Evolutionary conservation across 2,888 invertebrate genomes (phyloP), one percentile per base, ranked within the genome.

Genomic region (Lochmaea capreae): DNA sequence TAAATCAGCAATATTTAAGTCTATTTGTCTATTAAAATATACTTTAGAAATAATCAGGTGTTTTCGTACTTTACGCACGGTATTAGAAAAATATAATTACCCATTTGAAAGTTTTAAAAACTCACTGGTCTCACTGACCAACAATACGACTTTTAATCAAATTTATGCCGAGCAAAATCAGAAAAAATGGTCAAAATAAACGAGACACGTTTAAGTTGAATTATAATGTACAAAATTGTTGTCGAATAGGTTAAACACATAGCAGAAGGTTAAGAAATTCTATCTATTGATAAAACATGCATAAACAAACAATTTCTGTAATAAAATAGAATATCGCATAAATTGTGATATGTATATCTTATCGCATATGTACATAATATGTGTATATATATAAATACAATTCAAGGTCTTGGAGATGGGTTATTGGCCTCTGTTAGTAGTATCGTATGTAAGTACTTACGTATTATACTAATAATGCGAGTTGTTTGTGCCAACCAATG

Each of bases 341-440:
- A 26, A 49, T 58, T 58, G 22, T 58, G 26, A 26, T 58, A 58
- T n/a, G n/a, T n/a, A n/a, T 22, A 26, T 58, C 58, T 58, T 26
- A 58, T 58, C 58, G 58, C 58, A 58, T 58, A 58, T 58, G 58
- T 26, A 58, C 58, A 58, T 58, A 58, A 22, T 58, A 26, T 58
- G 58, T 58, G 12, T 58, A 26, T 58, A 58, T 12, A 22, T 58
- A 26, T 26, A 61, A 61, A 61, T 33, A 61, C n/a, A 61, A 39
- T 33, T 33, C 61, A 61, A 61, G 61, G 61, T 61, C 61, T 61
- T 39, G 39, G 16, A 61, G 61, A 61, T 61, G 39, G 61, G 61
- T 61, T 42, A 61, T 61, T 61, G 61, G 61, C 61, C 61, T 39
- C 61, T 39, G 33, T 39, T 61, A 39, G 61, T 39, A 26, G n/a